These are phyloP conservation scores for Aphis gossypii DNA, from an alignment of 1,140 invertebrate species.

Conservation along the genomic window DNA sequence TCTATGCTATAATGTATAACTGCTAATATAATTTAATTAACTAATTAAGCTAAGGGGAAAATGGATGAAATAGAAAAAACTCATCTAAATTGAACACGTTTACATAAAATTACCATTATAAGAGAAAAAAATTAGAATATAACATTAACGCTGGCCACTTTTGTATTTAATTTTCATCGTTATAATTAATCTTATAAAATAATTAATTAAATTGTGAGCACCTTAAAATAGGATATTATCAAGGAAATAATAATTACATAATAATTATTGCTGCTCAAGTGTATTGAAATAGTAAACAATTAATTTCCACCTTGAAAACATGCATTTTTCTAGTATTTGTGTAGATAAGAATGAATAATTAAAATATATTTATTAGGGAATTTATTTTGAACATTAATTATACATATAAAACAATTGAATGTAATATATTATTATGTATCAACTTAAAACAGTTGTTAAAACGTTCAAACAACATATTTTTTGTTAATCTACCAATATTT, in stretches of 20 bases:
- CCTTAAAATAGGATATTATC: constrained; percentile 8
- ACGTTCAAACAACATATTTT: not conserved
- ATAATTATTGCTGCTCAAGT: constrained; percentile 19
- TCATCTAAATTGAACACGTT: not conserved
- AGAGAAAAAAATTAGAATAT: not conserved
- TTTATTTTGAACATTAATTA: not conserved
- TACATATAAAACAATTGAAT: not conserved
- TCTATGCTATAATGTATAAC: not conserved
- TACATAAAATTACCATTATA: constrained; percentile 24
- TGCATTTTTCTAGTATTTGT: constrained; percentile 18
- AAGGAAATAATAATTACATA: constrained; percentile 9
- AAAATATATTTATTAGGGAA: not conserved
- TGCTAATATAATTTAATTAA: not conserved
- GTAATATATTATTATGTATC: not conserved
- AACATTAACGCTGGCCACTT: not conserved
- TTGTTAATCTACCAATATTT: not conserved
- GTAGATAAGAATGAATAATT: not conserved
- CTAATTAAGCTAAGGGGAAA: not conserved
- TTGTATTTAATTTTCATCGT: constrained; percentile 23
- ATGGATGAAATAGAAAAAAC: not conserved
- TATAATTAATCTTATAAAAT: constrained; percentile 25
- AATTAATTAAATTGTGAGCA: not conserved
- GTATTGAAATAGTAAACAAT: constrained; percentile 26
- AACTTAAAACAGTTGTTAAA: not conserved
- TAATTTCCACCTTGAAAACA: constrained; percentile 29